Evolutionary conservation across 2,113 vertebrate species (phyloP).

Genomic region (Rynchops niger): DNA sequence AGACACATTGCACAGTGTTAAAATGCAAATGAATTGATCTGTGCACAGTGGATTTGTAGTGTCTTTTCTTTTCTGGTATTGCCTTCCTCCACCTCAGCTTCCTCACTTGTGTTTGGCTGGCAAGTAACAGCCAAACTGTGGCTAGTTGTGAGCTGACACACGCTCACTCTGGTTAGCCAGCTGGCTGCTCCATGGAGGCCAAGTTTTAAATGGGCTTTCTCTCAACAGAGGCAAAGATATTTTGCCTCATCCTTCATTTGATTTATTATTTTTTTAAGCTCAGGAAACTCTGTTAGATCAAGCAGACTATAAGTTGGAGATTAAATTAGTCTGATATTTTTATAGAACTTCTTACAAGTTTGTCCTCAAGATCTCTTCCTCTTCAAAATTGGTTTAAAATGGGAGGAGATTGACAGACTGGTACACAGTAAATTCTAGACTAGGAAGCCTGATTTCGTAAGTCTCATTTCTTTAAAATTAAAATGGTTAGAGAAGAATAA

Average conservation of each 20-base stretch:
- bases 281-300: not conserved
- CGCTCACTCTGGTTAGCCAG: not conserved
- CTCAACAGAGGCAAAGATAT: not conserved
- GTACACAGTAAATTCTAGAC: not conserved
- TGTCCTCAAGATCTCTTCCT: not conserved
- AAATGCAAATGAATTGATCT: not conserved
- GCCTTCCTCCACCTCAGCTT: not conserved
- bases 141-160: not conserved
- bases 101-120: not conserved
- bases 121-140: not conserved
- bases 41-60: not conserved
- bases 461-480: not conserved
- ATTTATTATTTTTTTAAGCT: not conserved
- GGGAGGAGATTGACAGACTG: not conserved
- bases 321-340: not conserved
- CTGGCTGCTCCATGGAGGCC: not conserved
- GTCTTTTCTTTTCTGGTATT: not conserved
- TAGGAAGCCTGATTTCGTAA: not conserved
- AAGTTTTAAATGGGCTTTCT: not conserved
- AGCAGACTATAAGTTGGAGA: not conserved
- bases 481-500: not conserved
- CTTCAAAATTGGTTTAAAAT: not conserved
- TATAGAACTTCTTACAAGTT: not conserved
- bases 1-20: not conserved
- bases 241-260: not conserved